A percentile compares a stretch with the other conserved stretches of the same genome.
phyloP scores from a whole-genome alignment of 2,797 vertebrate species.

The Sebastes ruberrimus region DNA sequence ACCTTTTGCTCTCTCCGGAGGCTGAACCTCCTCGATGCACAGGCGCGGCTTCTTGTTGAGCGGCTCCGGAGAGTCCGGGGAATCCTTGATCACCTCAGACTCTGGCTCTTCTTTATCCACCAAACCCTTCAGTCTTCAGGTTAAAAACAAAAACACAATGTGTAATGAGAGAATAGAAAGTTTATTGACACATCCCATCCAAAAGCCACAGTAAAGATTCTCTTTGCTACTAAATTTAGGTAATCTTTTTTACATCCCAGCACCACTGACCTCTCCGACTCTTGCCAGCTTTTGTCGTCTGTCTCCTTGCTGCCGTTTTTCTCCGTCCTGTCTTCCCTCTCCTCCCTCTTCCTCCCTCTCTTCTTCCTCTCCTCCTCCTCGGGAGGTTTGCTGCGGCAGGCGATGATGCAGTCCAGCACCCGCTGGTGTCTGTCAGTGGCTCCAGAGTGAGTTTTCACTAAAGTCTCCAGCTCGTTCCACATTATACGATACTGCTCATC shows the following conservation, averaged over 20 bases:
- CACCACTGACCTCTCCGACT: constrained; percentile 88
- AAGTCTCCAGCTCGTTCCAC: constrained; percentile 99
- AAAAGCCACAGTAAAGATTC: neutral
- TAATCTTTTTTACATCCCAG: neutral
- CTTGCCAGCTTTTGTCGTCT: constrained; percentile 94
- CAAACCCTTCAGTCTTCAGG: constrained; percentile 87
- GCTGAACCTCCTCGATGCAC: constrained; percentile 86
- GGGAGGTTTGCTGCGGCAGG: constrained; percentile 96
- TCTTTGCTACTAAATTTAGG: neutral
- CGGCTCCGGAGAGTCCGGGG: constrained; percentile 97
- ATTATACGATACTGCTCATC: constrained; percentile 98
- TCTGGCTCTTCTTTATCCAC: constrained; percentile 94
- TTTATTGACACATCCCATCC: neutral
- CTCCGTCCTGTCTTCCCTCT: constrained; percentile 93
- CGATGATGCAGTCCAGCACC: constrained; percentile 93
- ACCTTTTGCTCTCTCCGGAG: constrained; percentile 94
- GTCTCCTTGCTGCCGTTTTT: constrained; percentile 91
- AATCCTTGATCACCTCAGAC: constrained; percentile 96
- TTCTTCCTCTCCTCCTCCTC: constrained; percentile 98
- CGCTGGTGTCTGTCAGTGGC: constrained; percentile 93
- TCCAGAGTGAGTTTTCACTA: constrained; percentile 92
- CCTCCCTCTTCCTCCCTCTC: constrained; percentile 96
- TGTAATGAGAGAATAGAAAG: neutral
- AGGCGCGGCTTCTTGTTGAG: constrained; percentile 96
- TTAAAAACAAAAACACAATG: neutral